Conservation (phyloP, 2,113 vertebrate species). For the Paedocypris sp. region DNA sequence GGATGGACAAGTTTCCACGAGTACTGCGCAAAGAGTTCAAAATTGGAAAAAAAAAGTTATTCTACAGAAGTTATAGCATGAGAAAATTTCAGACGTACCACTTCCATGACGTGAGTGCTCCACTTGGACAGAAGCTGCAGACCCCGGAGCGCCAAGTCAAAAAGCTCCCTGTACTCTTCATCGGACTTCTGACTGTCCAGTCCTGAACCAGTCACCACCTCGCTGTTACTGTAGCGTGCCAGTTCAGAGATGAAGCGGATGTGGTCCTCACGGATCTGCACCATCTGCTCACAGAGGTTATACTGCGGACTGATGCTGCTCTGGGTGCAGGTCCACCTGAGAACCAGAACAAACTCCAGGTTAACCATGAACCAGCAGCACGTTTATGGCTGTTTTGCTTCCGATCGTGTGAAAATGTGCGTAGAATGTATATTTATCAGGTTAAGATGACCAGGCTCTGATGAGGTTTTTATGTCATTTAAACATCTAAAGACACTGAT, state of each 20-base stretch:
- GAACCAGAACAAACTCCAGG: conserved; percentile 19
- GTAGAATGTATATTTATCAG: too few relatives aligned
- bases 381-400: too few relatives aligned
- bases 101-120: conserved; percentile 99
- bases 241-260: conserved; percentile 98
- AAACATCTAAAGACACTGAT: too few relatives aligned
- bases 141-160: conserved; percentile 86
- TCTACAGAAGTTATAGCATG: background rate
- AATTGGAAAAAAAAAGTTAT: too few relatives aligned
- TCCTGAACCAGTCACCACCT: conserved; percentile 95
- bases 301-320: conserved; percentile 98
- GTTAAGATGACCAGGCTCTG: too few relatives aligned
- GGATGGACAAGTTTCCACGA: conserved; percentile 99
- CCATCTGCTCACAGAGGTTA: conserved; percentile 99
- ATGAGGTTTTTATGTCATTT: too few relatives aligned
- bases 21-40: conserved; percentile 62
- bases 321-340: conserved; percentile 96
- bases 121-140: conserved; percentile 96
- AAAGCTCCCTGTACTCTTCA: conserved; percentile 92
- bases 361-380: background rate
- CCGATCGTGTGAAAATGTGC: too few relatives aligned
- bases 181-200: conserved; percentile 98
- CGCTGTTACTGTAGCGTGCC: conserved; percentile 97
- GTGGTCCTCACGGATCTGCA: conserved; percentile 96
- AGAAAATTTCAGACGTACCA: conserved; percentile 66